Percentiles rank a stretch among this genome's conserved stretches.
Evolutionary conservation across 2,797 vertebrate genomes (phyloP).

Genomic region (Rhinophrynus dorsalis): DNA sequence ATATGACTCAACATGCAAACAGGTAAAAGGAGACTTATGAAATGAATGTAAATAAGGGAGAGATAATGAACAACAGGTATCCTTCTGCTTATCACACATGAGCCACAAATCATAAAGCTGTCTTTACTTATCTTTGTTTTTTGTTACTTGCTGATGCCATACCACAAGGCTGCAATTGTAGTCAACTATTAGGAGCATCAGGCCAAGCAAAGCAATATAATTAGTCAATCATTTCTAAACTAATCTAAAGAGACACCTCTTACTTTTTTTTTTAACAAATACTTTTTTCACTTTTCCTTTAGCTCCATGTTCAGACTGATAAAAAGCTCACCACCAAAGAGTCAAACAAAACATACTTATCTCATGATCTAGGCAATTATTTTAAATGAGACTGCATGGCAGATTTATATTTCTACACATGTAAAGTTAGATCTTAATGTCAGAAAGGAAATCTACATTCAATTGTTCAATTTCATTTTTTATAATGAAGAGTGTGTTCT

Average conservation of each 20-base stretch:
- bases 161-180: conserved; percentile 40
- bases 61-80: conserved; percentile 42
- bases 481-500: too few species aligned
- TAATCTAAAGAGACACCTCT: conserved; percentile 21
- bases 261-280: background rate
- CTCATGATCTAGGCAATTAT: background rate
- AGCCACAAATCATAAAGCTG: conserved; percentile 48
- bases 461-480: too few species aligned
- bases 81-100: conserved; percentile 33
- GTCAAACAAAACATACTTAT: background rate
- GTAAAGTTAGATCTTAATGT: too few species aligned
- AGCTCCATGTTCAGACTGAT: too few species aligned
- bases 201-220: conserved; percentile 15
- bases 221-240: conserved; percentile 40
- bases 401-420: too few species aligned
- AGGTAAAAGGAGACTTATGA: conserved; percentile 35
- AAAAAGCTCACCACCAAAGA: background rate
- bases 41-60: conserved; percentile 7
- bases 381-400: background rate
- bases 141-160: conserved; percentile 33
- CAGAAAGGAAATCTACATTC: too few species aligned
- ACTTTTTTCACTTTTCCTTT: too few species aligned
- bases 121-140: conserved; percentile 40
- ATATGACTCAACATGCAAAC: conserved; percentile 44
- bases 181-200: conserved; percentile 21